Percentiles rank a stretch among this genome's conserved stretches.
Conservation (phyloP, 2,888 invertebrate genomes). For the Catocala fraxini region DNA sequence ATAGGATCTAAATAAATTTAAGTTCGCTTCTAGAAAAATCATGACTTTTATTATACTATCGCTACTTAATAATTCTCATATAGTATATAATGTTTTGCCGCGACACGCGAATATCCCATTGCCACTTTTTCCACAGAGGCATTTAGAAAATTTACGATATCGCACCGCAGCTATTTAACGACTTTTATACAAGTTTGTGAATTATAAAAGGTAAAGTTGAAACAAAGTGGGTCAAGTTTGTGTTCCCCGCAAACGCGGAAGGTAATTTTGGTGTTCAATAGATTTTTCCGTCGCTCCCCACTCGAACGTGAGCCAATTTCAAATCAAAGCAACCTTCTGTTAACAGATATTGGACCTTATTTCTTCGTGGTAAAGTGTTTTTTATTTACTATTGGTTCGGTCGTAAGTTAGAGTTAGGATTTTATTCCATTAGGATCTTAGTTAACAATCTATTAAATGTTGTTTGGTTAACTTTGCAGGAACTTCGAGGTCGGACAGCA, state of each 20-base stretch:
- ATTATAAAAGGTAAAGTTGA: constrained; percentile 43
- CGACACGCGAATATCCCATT: constrained; percentile 42
- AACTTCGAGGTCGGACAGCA: constrained; percentile 22
- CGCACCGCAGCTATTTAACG: constrained; percentile 46
- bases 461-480: constrained; percentile 40
- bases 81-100: not conserved
- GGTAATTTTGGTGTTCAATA: constrained; percentile 56
- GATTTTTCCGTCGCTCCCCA: constrained; percentile 46
- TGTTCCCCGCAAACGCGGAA: constrained; percentile 47
- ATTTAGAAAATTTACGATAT: constrained; percentile 30
- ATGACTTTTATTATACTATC: constrained; percentile 4
- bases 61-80: constrained; percentile 8
- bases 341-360: constrained; percentile 37
- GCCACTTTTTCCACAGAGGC: constrained; percentile 27
- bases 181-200: constrained; percentile 46
- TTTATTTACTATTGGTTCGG: constrained; percentile 12
- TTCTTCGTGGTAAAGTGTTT: constrained; percentile 10
- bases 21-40: not conserved
- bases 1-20: no score
- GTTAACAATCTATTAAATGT: constrained; percentile 51
- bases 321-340: constrained; percentile 31
- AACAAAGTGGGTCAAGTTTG: constrained; percentile 58
- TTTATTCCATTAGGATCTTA: constrained; percentile 45
- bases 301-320: constrained; percentile 53
- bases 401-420: constrained; percentile 21